phyloP scores from a whole-genome alignment of 2,888 invertebrate species.

The Drosophila pseudotalamancana region DNA sequence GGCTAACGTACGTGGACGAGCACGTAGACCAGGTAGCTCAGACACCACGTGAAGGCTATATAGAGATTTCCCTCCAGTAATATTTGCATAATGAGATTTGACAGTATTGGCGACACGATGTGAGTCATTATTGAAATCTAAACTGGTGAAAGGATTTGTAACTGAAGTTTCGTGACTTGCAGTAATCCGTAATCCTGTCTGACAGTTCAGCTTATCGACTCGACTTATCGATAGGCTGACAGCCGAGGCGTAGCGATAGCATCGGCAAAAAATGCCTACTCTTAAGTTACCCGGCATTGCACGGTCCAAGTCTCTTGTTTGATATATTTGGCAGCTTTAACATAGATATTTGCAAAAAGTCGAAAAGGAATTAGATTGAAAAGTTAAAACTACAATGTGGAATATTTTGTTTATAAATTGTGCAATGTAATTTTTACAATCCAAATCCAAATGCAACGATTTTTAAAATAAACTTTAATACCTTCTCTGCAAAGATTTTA shows the following conservation, averaged over 20 bases:
- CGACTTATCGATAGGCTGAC: neutral
- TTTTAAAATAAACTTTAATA: no score
- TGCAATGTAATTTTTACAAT: no score
- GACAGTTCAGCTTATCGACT: neutral
- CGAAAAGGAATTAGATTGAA: no score
- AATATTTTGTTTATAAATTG: no score
- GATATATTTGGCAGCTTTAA: no score
- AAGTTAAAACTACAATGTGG: no score
- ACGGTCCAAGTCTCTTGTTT: no score
- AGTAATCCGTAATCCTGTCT: neutral
- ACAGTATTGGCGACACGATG: slow-evolving; percentile 7
- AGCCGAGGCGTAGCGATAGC: neutral
- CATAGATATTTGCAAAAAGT: no score
- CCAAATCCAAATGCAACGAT: no score
- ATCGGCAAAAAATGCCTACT: neutral
- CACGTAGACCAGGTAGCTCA: neutral
- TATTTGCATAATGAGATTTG: slow-evolving; percentile 26
- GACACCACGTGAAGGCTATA: slow-evolving; percentile 12
- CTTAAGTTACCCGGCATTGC: no score
- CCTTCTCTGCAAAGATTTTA: no score
- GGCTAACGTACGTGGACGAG: neutral
- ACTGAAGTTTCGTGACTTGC: neutral
- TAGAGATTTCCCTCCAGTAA: slow-evolving; percentile 25
- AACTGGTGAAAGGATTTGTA: no score
- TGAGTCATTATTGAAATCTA: slow-evolving; percentile 3